phyloP scores from a whole-genome alignment of 2,888 invertebrate species.

The Pachydiplax longipennis region DNA sequence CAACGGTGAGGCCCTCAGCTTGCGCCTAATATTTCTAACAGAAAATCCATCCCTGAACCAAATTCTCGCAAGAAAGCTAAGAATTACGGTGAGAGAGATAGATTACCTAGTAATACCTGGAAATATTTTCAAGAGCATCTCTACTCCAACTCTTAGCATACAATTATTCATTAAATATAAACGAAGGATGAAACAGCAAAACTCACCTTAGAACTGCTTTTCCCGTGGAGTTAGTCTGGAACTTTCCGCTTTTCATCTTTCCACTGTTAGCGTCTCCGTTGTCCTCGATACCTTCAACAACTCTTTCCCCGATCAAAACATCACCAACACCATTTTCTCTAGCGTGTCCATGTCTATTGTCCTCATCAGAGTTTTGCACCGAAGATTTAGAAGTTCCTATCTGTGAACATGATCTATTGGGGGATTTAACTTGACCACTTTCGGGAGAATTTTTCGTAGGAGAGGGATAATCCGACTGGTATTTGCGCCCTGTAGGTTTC shows the following conservation, averaged over 20 bases:
- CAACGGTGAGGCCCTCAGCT: too few relatives aligned
- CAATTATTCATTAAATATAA: too few relatives aligned
- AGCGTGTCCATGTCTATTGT: slow-evolving; percentile 18
- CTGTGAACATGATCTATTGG: background rate
- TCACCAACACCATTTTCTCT: slow-evolving; percentile 12
- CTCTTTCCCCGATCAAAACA: background rate
- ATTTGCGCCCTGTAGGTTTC: slow-evolving; percentile 6
- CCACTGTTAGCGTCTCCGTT: background rate
- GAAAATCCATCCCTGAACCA: too few relatives aligned
- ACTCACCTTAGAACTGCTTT: slow-evolving; percentile 21
- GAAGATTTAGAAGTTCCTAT: background rate
- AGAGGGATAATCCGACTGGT: background rate
- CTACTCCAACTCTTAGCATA: too few relatives aligned
- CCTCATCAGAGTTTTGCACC: slow-evolving; percentile 13
- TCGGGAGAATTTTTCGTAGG: slow-evolving; percentile 4
- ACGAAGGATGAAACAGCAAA: too few relatives aligned
- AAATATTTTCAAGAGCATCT: too few relatives aligned
- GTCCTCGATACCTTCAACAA: slow-evolving; percentile 6
- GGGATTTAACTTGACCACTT: background rate
- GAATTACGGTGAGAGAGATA: too few relatives aligned
- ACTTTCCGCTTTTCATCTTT: slow-evolving; percentile 23
- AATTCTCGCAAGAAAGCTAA: too few relatives aligned
- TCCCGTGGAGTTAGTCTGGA: slow-evolving; percentile 10
- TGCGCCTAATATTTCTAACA: too few relatives aligned
- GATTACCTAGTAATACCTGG: too few relatives aligned